Evolutionary conservation across 2,888 invertebrate genomes (phyloP).

Genomic region (Hesperia comma): DNA sequence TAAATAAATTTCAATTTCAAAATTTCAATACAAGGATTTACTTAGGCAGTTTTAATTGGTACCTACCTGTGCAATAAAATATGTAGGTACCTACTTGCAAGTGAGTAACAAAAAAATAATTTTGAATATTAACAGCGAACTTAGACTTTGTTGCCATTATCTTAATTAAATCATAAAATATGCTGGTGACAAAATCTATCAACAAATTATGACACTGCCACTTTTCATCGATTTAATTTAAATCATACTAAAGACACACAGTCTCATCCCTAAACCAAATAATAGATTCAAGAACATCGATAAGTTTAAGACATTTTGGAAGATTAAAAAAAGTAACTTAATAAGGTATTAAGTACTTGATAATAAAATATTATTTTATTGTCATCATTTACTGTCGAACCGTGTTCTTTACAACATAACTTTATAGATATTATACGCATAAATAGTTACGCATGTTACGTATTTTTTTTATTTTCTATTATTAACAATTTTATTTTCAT

Average conservation of each 20-base stretch:
- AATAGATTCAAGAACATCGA: slow-evolving; percentile 50
- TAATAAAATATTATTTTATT: slow-evolving; percentile 68
- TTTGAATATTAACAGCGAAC: no score
- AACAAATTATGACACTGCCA: background rate
- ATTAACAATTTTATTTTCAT: background rate
- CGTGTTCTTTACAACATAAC: slow-evolving; percentile 17
- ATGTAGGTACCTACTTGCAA: no score
- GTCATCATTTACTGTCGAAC: slow-evolving; percentile 40
- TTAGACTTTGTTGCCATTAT: no score
- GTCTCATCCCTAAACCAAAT: slow-evolving; percentile 46
- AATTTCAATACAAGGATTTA: no score
- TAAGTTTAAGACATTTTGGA: slow-evolving; percentile 67
- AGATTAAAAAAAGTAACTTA: slow-evolving; percentile 72
- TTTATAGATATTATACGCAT: slow-evolving; percentile 9
- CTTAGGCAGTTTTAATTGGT: no score
- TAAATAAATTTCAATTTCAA: no score
- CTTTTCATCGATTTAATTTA: background rate
- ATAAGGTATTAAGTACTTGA: slow-evolving; percentile 63
- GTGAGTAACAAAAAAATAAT: no score
- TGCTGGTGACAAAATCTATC: no score
- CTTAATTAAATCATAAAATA: no score
- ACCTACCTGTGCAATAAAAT: no score
- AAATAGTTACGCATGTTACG: background rate
- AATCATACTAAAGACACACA: background rate
- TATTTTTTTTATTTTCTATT: background rate